Evolutionary conservation across 1,140 invertebrate genomes (phyloP).

Genomic region (Nymphalis io): DNA sequence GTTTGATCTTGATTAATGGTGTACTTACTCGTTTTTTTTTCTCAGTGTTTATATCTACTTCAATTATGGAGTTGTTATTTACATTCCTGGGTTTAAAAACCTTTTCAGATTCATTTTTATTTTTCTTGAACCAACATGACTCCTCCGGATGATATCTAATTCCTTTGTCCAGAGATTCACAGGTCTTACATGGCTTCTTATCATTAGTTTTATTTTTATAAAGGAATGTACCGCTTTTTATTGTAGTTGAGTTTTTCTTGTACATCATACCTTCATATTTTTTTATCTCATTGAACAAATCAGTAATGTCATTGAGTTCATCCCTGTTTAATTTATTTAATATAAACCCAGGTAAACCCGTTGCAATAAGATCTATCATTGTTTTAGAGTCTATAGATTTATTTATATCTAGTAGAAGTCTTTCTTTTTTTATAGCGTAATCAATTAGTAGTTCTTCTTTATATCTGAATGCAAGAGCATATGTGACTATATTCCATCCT

Average conservation of each 20-base stretch:
- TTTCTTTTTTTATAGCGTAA: slow-evolving; percentile 31
- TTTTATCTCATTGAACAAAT: slow-evolving; percentile 20
- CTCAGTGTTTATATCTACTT: slow-evolving; percentile 35
- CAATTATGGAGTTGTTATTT: slow-evolving; percentile 37
- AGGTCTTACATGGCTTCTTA: slow-evolving; percentile 19
- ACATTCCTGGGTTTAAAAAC: slow-evolving; percentile 10
- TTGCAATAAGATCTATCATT: slow-evolving; percentile 18
- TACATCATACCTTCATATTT: background rate
- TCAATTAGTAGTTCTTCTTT: slow-evolving; percentile 21
- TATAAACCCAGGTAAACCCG: slow-evolving; percentile 15
- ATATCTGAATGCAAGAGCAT: slow-evolving; percentile 22
- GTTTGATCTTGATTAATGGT: slow-evolving; percentile 56
- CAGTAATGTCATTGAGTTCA: slow-evolving; percentile 16
- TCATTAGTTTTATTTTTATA: slow-evolving; percentile 7
- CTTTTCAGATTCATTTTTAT: slow-evolving; percentile 25
- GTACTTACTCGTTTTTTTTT: slow-evolving; percentile 54
- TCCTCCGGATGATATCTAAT: slow-evolving; percentile 14
- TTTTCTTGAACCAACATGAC: slow-evolving; percentile 30
- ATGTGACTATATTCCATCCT: slow-evolving; percentile 18
- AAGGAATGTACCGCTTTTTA: no score
- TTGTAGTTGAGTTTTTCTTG: no score
- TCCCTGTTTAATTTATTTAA: slow-evolving; percentile 11
- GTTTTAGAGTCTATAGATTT: slow-evolving; percentile 24
- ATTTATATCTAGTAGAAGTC: slow-evolving; percentile 23
- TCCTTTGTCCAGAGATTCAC: slow-evolving; percentile 28